Conservation (phyloP, 2,113 vertebrate species). For the Caretta caretta region DNA sequence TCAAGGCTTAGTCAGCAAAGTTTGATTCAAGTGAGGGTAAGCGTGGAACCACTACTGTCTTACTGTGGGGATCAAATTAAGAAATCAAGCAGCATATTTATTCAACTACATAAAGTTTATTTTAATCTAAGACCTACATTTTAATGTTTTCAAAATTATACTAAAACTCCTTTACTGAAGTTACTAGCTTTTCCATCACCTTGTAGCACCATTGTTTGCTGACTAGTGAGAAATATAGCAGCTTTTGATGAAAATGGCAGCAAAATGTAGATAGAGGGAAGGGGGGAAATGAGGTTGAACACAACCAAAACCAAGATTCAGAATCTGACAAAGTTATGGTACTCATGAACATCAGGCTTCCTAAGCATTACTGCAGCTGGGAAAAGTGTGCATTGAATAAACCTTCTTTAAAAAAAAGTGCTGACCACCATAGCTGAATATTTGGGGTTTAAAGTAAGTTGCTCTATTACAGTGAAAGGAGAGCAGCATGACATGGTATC, state of each 20-base stretch:
- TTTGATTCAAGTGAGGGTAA: slow-evolving; percentile 10
- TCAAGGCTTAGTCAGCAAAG: slow-evolving; percentile 18
- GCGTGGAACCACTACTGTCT: slow-evolving; percentile 46
- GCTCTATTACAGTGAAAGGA: background rate
- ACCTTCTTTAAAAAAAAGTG: accelerated
- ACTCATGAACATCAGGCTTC: background rate
- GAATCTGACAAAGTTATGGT: background rate
- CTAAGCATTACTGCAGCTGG: background rate
- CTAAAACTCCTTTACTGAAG: slow-evolving; percentile 71
- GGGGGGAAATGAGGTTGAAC: background rate
- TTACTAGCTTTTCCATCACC: slow-evolving; percentile 69
- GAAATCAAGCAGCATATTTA: slow-evolving; percentile 32
- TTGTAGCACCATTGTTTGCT: slow-evolving; percentile 61
- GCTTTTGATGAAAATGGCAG: slow-evolving; percentile 25
- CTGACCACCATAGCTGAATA: background rate
- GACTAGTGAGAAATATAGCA: slow-evolving; percentile 36
- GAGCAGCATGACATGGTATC: background rate
- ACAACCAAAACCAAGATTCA: background rate
- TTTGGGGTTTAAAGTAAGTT: background rate
- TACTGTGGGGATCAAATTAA: slow-evolving; percentile 56
- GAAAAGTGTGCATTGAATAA: accelerated
- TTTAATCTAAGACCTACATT: background rate
- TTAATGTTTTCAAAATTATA: slow-evolving; percentile 36
- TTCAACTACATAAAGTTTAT: background rate
- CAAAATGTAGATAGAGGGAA: background rate